Evolutionary conservation across 1,140 invertebrate genomes (phyloP).

Genomic region (Penaeus chinensis): DNA sequence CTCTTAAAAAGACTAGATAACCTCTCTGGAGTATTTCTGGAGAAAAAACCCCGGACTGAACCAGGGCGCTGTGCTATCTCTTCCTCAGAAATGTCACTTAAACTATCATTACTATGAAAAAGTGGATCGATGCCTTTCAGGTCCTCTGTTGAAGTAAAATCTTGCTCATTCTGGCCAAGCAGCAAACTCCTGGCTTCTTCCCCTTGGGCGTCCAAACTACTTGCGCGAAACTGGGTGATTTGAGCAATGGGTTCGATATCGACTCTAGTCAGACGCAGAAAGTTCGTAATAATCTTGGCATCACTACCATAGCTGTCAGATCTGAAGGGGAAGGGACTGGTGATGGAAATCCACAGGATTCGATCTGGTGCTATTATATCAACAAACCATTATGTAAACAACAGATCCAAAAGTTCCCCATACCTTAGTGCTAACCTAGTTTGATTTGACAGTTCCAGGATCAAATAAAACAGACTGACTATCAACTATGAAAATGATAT

Average conservation of each 20-base stretch:
- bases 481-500: neutral
- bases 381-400: too few species aligned
- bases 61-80: constrained; percentile 49
- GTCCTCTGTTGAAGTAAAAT: neutral
- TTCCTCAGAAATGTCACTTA: constrained; percentile 60
- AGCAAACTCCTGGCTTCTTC: constrained; percentile 10
- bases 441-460: too few species aligned
- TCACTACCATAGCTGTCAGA: constrained; percentile 82
- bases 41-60: constrained; percentile 52
- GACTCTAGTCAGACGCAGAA: constrained; percentile 67
- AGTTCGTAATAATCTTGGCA: constrained; percentile 79
- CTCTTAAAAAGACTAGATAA: constrained; percentile 63
- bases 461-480: too few species aligned
- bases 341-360: neutral
- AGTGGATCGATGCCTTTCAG: constrained; percentile 41
- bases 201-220: constrained; percentile 12
- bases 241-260: constrained; percentile 50
- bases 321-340: constrained; percentile 67
- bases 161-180: neutral
- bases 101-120: constrained; percentile 63
- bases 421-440: too few species aligned
- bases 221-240: neutral
- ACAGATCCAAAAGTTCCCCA: too few species aligned
- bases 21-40: constrained; percentile 59
- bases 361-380: too few species aligned